Percentiles rank a stretch among this genome's conserved stretches.
These are phyloP conservation scores for Orestias chungarensis DNA, from an alignment of 2,797 vertebrate species.

Conservation along the genomic window DNA sequence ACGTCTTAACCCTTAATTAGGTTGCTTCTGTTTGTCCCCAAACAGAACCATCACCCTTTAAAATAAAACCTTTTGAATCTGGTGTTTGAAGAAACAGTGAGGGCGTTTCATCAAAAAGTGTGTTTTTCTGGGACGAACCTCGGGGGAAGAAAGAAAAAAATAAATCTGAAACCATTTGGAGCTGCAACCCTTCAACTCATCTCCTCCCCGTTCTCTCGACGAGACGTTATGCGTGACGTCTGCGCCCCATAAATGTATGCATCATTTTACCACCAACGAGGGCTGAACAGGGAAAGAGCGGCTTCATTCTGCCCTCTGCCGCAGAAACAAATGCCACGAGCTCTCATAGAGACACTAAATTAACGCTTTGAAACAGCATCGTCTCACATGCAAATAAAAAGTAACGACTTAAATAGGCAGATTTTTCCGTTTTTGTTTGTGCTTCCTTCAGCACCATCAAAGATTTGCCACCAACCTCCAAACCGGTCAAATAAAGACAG, in stretches of 20 bases:
- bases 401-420: neutral
- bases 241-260: slow-evolving; percentile 15
- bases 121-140: slow-evolving; percentile 76
- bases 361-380: neutral
- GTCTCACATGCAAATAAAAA: slow-evolving; percentile 4
- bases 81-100: slow-evolving; percentile 5
- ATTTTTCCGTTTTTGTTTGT: neutral
- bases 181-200: slow-evolving; percentile 25
- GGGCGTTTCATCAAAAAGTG: slow-evolving; percentile 15
- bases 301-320: slow-evolving; percentile 1
- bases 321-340: neutral
- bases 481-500: neutral
- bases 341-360: neutral
- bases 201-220: slow-evolving; percentile 23
- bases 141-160: slow-evolving; percentile 27
- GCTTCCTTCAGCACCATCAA: neutral
- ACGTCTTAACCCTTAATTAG: neutral
- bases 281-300: neutral
- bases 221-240: slow-evolving; percentile 20
- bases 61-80: neutral
- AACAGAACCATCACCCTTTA: neutral
- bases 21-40: neutral
- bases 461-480: slow-evolving; percentile 10
- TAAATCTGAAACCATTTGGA: slow-evolving; percentile 38
- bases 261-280: slow-evolving; percentile 2